Evolutionary conservation across 1,140 invertebrate species (phyloP).

Genomic region (Rhopalosiphum padi): DNA sequence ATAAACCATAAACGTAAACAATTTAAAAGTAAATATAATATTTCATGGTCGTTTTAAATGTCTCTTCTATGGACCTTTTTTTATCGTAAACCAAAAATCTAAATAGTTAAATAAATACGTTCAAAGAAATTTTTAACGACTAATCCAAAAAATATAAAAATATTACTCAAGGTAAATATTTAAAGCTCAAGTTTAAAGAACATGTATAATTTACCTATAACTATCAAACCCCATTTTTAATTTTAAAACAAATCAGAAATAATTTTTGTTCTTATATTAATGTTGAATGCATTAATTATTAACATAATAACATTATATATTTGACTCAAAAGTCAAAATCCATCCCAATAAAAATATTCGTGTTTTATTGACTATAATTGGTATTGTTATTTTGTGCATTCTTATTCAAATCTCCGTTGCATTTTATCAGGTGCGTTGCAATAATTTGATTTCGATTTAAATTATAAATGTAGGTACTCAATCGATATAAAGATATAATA

Average conservation of each 20-base stretch:
- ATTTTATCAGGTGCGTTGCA: not conserved
- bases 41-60: not conserved
- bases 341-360: not conserved
- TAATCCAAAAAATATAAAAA: not conserved
- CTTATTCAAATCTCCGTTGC: not conserved
- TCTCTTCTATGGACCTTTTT: not conserved
- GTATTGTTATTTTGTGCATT: not conserved
- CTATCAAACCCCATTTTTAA: not conserved
- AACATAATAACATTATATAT: not conserved
- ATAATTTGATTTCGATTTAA: not conserved
- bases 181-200: not conserved
- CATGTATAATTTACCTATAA: not conserved
- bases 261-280: not conserved
- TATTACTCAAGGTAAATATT: not conserved
- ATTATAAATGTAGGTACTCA: not conserved
- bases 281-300: not conserved
- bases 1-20: not conserved
- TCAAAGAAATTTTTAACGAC: not conserved
- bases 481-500: not conserved
- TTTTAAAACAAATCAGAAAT: not conserved
- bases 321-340: not conserved
- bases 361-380: not conserved
- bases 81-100: not conserved
- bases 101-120: not conserved
- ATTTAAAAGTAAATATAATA: slow-evolving; percentile 2